phyloP scores from a whole-genome alignment of 2,888 invertebrate genomes.

The Himalopsyche tibetana region DNA sequence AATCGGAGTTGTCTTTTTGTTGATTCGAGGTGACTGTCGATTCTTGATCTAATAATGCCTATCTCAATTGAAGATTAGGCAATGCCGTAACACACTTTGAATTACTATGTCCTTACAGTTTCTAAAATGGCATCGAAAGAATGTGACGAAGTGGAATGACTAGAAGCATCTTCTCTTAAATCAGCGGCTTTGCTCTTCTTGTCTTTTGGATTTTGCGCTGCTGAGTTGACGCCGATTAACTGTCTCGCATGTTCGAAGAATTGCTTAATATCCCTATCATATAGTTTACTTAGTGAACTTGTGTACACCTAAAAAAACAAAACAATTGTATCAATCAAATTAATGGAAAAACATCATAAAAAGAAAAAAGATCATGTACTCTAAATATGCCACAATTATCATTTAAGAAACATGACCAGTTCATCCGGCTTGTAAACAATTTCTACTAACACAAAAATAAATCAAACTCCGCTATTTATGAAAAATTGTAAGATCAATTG shows the following conservation, averaged over 20 bases:
- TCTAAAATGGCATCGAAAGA: slow-evolving; percentile 65
- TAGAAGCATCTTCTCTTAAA: slow-evolving; percentile 63
- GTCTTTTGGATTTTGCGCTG: slow-evolving; percentile 67
- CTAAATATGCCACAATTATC: no score
- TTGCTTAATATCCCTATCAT: slow-evolving; percentile 89
- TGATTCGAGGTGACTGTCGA: background rate
- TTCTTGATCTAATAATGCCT: background rate
- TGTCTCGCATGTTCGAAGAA: slow-evolving; percentile 87
- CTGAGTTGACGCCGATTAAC: slow-evolving; percentile 66
- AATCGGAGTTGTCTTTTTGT: no score
- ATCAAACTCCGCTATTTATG: background rate
- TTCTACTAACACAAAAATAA: no score
- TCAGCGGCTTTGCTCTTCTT: slow-evolving; percentile 65
- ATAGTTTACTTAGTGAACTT: slow-evolving; percentile 88
- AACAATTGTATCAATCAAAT: background rate
- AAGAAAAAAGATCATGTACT: no score
- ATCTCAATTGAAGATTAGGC: no score
- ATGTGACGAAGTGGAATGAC: slow-evolving; percentile 63
- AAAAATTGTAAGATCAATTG: background rate
- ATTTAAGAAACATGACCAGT: no score
- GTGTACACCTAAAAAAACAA: slow-evolving; percentile 80
- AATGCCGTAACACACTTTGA: no score
- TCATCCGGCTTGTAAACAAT: no score
- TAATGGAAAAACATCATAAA: no score
- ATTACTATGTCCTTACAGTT: slow-evolving; percentile 57